These are phyloP conservation scores for Orthonyx spaldingii DNA, from an alignment of 2,113 vertebrate genomes.

Conservation along the genomic window DNA sequence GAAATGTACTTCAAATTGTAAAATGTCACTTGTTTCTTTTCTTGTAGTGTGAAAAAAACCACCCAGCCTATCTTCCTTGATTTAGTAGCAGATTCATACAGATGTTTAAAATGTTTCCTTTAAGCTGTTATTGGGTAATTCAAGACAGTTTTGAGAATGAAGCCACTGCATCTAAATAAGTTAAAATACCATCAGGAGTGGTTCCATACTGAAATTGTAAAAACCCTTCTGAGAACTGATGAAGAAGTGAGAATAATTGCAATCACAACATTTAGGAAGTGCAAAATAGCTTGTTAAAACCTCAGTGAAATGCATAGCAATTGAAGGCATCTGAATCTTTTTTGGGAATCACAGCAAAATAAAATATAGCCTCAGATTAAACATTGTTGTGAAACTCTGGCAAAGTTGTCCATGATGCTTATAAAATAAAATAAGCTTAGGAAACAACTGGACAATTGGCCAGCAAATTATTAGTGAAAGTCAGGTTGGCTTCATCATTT, in stretches of 20 bases:
- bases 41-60: not conserved
- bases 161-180: not conserved
- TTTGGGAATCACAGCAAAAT: not conserved
- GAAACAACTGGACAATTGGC: not conserved
- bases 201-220: constrained; percentile 34
- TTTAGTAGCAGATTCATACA: not conserved
- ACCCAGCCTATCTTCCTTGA: not conserved
- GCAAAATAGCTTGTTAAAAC: constrained; percentile 51
- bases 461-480: not conserved
- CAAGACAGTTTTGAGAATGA: not conserved
- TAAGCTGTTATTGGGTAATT: not conserved
- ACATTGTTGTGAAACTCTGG: not conserved
- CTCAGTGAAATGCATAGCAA: not conserved
- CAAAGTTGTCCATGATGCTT: not conserved
- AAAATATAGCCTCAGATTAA: not conserved
- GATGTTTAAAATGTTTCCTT: not conserved
- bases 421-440: not conserved
- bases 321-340: not conserved
- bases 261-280: constrained; percentile 64
- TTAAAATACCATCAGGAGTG: constrained; percentile 27
- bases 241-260: constrained; percentile 62
- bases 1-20: not conserved
- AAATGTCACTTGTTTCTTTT: not conserved
- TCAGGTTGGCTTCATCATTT: not conserved
- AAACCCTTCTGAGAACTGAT: constrained; percentile 18